Evolutionary conservation across 2,888 invertebrate genomes (phyloP).

Genomic region (Heliconius charithonia): DNA sequence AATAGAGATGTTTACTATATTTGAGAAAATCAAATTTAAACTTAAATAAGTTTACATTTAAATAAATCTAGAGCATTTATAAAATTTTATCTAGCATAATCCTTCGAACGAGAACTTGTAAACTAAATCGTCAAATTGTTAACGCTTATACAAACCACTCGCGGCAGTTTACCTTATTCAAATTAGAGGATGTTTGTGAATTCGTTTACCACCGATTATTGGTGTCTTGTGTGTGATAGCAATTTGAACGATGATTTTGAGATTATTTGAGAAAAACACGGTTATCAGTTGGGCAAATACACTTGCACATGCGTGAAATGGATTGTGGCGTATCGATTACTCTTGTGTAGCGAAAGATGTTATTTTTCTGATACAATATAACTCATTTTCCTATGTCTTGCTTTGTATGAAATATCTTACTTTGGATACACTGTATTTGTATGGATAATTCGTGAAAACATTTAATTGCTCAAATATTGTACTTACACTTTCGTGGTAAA

Average conservation of each 20-base stretch:
- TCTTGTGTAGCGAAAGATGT: constrained; percentile 9
- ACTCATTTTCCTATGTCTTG: not conserved
- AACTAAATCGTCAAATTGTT: constrained; percentile 13
- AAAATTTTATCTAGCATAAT: not conserved
- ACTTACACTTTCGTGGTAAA: not conserved
- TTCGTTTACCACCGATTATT: constrained; percentile 56
- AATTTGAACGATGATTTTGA: constrained; percentile 39
- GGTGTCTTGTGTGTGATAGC: constrained; percentile 52
- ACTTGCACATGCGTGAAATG: constrained; percentile 42
- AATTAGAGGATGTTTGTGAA: constrained; percentile 64
- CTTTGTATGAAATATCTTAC: not conserved
- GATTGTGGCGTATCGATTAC: constrained; percentile 38
- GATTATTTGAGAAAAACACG: constrained; percentile 27
- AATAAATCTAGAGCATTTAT: not conserved
- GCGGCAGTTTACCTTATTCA: constrained; percentile 47
- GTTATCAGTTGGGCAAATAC: constrained; percentile 38
- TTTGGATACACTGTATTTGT: not conserved
- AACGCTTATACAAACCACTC: constrained; percentile 13
- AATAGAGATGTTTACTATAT: too few species aligned
- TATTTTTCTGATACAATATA: not conserved
- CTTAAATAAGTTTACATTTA: not conserved
- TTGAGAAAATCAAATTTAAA: too few species aligned
- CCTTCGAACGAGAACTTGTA: not conserved
- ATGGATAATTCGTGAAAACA: not conserved
- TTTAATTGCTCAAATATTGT: not conserved